Percentiles rank a stretch among this genome's conserved stretches.
phyloP scores from a whole-genome alignment of 23 tunicate species.

The Botrylloides violaceus region DNA sequence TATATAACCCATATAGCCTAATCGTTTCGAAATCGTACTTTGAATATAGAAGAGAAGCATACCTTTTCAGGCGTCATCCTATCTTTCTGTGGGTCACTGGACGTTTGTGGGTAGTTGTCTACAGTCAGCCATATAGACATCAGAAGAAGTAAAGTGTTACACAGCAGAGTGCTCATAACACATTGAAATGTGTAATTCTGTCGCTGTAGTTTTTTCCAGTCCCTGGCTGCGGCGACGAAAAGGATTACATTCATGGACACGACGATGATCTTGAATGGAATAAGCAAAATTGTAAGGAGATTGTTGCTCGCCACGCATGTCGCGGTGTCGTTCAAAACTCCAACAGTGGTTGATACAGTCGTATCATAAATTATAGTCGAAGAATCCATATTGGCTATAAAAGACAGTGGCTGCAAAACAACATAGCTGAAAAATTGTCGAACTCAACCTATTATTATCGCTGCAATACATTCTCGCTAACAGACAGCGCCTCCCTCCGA shows the following conservation, averaged over 20 bases:
- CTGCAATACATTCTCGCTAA: too few relatives aligned
- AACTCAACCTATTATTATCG: too few relatives aligned
- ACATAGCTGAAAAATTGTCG: too few relatives aligned
- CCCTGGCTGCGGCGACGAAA: conserved; percentile 13
- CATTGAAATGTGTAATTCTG: conserved; percentile 1
- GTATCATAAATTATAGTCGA: too few relatives aligned
- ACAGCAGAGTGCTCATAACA: conserved; percentile 12
- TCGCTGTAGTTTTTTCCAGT: conserved; percentile 10
- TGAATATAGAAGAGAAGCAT: background rate
- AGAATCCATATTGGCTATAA: too few relatives aligned
- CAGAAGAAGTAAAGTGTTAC: background rate
- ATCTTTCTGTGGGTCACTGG: background rate
- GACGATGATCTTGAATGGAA: conserved; percentile 8
- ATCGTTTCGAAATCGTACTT: too few relatives aligned
- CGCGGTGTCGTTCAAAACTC: background rate
- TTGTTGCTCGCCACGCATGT: background rate
- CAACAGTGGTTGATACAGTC: background rate
- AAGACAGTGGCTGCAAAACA: too few relatives aligned
- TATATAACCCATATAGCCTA: too few relatives aligned
- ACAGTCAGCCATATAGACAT: conserved; percentile 11
- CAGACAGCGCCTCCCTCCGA: too few relatives aligned
- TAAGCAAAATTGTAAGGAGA: background rate
- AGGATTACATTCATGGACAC: background rate
- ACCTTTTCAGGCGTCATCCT: conserved; percentile 4
- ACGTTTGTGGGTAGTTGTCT: conserved; percentile 4